phyloP scores from a whole-genome alignment of 2,888 invertebrate genomes.

The Euproctis similis region DNA sequence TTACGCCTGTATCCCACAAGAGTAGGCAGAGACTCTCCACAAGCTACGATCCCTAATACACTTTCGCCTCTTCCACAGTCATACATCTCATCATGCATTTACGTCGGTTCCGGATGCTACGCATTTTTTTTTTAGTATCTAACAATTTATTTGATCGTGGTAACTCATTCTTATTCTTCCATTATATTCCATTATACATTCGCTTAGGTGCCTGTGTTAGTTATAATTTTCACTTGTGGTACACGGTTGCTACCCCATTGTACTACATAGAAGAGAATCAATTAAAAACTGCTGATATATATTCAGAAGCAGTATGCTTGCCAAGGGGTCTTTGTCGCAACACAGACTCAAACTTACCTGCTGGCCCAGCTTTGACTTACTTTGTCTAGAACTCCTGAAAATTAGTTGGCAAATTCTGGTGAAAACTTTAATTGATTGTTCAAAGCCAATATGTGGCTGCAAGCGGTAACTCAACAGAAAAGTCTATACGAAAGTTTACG shows the following conservation, averaged over 20 bases:
- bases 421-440: slow-evolving; percentile 73
- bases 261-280: slow-evolving; percentile 18
- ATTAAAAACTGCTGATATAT: slow-evolving; percentile 47
- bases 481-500: slow-evolving; percentile 28
- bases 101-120: too few relatives aligned
- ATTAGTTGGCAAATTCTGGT: slow-evolving; percentile 67
- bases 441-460: slow-evolving; percentile 58
- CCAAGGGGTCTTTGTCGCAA: slow-evolving; percentile 33
- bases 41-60: too few relatives aligned
- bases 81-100: too few relatives aligned
- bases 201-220: too few relatives aligned
- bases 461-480: slow-evolving; percentile 49
- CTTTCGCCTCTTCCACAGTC: too few relatives aligned
- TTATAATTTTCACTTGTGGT: slow-evolving; percentile 5
- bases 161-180: neutral
- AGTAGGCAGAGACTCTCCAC: too few relatives aligned
- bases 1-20: too few relatives aligned
- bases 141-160: too few relatives aligned
- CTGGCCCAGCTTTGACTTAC: slow-evolving; percentile 56
- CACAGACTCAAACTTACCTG: slow-evolving; percentile 42
- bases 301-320: slow-evolving; percentile 38
- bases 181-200: too few relatives aligned
- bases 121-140: too few relatives aligned
- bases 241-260: too few relatives aligned
- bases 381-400: slow-evolving; percentile 67